phyloP scores from a whole-genome alignment of 2,797 vertebrate species.

The Margarornis squamiger region DNA sequence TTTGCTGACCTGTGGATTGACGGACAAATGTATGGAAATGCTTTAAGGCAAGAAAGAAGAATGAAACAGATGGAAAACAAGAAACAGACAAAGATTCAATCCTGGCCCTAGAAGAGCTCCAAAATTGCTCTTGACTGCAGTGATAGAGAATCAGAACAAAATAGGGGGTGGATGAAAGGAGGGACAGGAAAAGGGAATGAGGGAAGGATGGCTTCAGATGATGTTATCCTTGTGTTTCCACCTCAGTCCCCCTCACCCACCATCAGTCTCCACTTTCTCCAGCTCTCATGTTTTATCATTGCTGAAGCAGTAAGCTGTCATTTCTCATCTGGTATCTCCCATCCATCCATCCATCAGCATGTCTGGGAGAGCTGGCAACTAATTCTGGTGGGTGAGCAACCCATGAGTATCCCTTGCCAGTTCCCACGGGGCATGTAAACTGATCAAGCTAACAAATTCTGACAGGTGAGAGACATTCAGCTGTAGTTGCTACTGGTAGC shows the following conservation, averaged over 20 bases:
- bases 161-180: background rate
- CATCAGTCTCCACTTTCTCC: background rate
- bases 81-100: background rate
- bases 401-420: background rate
- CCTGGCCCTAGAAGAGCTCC: background rate
- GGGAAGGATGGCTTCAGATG: background rate
- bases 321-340: background rate
- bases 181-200: background rate
- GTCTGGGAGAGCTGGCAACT: constrained; percentile 12
- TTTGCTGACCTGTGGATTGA: background rate
- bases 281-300: background rate
- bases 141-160: background rate
- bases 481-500: background rate
- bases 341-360: background rate
- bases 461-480: constrained; percentile 28
- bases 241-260: background rate
- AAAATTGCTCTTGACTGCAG: background rate
- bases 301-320: constrained; percentile 5
- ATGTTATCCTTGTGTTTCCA: background rate
- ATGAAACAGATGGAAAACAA: background rate
- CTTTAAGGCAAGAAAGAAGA: background rate
- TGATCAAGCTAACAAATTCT: constrained; percentile 19
- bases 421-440: background rate
- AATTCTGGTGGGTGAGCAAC: background rate
- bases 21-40: background rate